These are phyloP conservation scores for Enoplolaimus lenunculus DNA, from an alignment of 2,888 invertebrate genomes.

Conservation along the genomic window DNA sequence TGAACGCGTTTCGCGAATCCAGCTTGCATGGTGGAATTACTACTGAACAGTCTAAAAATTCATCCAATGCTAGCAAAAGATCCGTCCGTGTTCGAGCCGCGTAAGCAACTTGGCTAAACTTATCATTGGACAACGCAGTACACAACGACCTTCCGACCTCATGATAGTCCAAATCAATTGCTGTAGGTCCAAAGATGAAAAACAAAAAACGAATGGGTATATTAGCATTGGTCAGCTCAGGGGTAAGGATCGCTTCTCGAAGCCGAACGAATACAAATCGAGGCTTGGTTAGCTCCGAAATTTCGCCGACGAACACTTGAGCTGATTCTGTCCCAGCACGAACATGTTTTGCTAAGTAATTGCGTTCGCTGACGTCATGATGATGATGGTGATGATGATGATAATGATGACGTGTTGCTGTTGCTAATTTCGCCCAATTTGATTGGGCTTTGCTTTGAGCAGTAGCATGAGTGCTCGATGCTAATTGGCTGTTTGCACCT, in stretches of 20 bases:
- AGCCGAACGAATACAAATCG: slow-evolving; percentile 23
- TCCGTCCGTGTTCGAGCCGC: slow-evolving; percentile 70
- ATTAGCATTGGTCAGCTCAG: slow-evolving; percentile 47
- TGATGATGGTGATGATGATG: no score
- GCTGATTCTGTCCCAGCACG: no score
- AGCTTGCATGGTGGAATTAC: slow-evolving; percentile 91
- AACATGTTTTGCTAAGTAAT: no score
- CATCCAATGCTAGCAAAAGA: slow-evolving; percentile 76
- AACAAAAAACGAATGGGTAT: slow-evolving; percentile 86
- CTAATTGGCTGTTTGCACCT: no score
- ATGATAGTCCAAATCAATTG: slow-evolving; percentile 71
- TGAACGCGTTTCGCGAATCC: slow-evolving; percentile 71
- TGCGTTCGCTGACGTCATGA: no score
- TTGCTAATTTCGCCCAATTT: no score
- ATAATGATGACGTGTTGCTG: no score
- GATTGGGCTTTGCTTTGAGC: no score
- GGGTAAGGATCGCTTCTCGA: slow-evolving; percentile 9
- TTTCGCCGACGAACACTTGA: slow-evolving; percentile 22
- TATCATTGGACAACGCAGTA: slow-evolving; percentile 78
- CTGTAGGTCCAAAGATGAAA: slow-evolving; percentile 64
- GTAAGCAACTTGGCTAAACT: slow-evolving; percentile 66
- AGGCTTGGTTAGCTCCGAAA: slow-evolving; percentile 12
- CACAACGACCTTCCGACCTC: slow-evolving; percentile 89
- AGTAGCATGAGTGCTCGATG: no score
- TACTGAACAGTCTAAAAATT: slow-evolving; percentile 85